These are phyloP conservation scores for Oxyura jamaicensis DNA, from an alignment of 2,113 vertebrate genomes.

Conservation along the genomic window DNA sequence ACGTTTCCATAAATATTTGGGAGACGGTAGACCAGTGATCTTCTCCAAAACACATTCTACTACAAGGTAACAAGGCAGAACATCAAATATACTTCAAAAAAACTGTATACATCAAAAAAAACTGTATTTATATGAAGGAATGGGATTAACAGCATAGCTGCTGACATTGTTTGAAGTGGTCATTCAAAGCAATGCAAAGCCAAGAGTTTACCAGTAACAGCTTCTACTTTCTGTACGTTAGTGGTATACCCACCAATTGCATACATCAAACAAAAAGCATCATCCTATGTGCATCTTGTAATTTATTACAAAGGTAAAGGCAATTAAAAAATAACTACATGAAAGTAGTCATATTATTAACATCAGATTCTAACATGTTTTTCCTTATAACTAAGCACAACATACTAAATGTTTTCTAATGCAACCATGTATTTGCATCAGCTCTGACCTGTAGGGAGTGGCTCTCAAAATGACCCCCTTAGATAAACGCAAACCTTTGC, in stretches of 20 bases:
- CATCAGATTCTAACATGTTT: background rate
- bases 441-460: background rate
- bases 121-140: background rate
- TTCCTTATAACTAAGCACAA: background rate
- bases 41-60: background rate
- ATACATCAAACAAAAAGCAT: accelerated
- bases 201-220: background rate
- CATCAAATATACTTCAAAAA: background rate
- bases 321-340: background rate
- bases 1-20: accelerated
- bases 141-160: background rate
- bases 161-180: background rate
- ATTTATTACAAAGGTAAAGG: background rate
- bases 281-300: accelerated
- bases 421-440: background rate
- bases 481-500: background rate
- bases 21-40: background rate
- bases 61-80: background rate
- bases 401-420: accelerated
- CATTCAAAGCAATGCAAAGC: background rate
- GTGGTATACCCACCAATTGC: accelerated
- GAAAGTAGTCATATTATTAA: background rate
- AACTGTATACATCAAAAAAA: too few relatives aligned
- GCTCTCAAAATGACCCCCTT: background rate
- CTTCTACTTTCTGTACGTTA: background rate